Conservation (phyloP, 2,797 vertebrate species). For the Hirundo rustica region DNA sequence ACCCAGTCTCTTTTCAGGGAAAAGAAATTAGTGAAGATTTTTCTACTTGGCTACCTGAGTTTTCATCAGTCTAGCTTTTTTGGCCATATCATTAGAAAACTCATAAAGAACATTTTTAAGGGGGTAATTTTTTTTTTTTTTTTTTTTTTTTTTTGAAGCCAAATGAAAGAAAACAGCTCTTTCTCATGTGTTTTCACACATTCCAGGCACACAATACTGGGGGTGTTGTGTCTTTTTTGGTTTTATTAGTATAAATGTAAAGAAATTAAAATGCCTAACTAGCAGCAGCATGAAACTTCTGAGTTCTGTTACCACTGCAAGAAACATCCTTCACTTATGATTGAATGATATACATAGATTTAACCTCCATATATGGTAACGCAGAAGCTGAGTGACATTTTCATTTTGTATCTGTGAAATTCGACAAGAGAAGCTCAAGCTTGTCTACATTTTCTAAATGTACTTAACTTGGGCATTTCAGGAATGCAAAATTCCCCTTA, state of each 20-base stretch:
- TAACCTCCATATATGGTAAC: not conserved
- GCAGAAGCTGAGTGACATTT: conserved; percentile 1
- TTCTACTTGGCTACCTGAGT: not conserved
- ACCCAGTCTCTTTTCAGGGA: not conserved
- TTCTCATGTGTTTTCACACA: not conserved
- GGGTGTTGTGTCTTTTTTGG: not conserved
- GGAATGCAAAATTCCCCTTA: not conserved
- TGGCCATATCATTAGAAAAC: not conserved
- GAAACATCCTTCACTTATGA: not conserved
- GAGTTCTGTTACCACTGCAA: not conserved
- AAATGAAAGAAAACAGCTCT: not conserved
- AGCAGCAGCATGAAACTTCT: not conserved
- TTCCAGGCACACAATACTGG: not conserved
- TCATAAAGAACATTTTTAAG: not conserved
- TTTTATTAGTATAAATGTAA: not conserved
- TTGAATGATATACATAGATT: not conserved
- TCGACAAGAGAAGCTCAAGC: not conserved
- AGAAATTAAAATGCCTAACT: not conserved
- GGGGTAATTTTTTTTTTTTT: not conserved
- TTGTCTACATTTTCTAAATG: conserved; percentile 7
- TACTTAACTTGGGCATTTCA: not conserved
- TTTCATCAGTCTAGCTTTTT: not conserved
- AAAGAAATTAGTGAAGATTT: not conserved
- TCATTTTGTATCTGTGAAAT: conserved; percentile 4
- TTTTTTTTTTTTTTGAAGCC: not conserved